These are phyloP conservation scores for Tricholaema leucomelas DNA, from an alignment of 2,113 vertebrate genomes.

Conservation along the genomic window DNA sequence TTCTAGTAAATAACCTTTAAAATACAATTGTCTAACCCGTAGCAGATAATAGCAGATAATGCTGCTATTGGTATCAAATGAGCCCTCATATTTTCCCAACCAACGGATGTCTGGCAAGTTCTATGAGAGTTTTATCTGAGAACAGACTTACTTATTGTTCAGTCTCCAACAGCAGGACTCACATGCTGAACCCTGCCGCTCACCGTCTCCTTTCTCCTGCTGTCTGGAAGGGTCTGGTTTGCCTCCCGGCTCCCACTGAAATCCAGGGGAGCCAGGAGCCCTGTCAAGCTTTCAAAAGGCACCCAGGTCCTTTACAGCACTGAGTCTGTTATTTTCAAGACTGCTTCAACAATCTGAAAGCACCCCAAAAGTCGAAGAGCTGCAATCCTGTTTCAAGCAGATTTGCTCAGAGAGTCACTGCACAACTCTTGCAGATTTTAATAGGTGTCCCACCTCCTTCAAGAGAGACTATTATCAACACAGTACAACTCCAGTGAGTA, in stretches of 20 bases:
- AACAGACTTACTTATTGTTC: constrained; percentile 39
- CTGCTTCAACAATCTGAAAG: neutral
- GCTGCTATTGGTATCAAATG: constrained; percentile 5
- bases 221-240: neutral
- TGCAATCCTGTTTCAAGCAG: neutral
- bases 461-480: neutral
- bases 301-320: neutral
- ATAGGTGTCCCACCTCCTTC: neutral
- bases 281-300: neutral
- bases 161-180: neutral
- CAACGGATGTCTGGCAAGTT: neutral
- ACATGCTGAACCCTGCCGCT: neutral
- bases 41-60: constrained; percentile 6
- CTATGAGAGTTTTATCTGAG: neutral
- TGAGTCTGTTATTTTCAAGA: neutral
- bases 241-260: neutral
- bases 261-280: neutral
- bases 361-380: neutral
- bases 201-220: neutral
- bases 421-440: neutral
- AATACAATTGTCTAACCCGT: neutral
- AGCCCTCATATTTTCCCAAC: neutral
- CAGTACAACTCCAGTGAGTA: neutral
- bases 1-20: constrained; percentile 49
- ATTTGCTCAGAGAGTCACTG: neutral